phyloP scores from a whole-genome alignment of 2,888 invertebrate species.

The Aphrophora alni region DNA sequence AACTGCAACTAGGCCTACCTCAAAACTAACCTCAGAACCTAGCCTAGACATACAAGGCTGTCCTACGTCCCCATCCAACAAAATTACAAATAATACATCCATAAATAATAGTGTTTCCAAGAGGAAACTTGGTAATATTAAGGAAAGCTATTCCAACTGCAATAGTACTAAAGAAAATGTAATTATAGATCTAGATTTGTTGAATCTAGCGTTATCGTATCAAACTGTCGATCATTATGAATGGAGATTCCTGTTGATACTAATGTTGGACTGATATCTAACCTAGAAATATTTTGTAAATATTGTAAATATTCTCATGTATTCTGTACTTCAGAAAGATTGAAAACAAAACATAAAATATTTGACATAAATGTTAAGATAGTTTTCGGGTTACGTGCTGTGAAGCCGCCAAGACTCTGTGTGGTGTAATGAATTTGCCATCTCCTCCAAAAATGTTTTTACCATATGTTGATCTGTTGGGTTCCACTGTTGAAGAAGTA shows the following conservation, averaged over 20 bases:
- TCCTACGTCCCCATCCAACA: too few relatives aligned
- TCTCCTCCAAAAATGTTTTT: neutral
- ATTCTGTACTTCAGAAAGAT: neutral
- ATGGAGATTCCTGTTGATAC: neutral
- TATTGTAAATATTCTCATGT: neutral
- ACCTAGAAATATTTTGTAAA: neutral
- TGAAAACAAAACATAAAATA: neutral
- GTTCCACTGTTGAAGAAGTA: neutral
- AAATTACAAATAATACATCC: neutral
- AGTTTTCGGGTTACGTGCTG: neutral
- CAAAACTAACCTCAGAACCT: neutral
- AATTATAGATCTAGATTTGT: slow-evolving; percentile 6
- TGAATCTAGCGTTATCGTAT: neutral
- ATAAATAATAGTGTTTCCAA: neutral
- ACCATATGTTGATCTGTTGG: neutral
- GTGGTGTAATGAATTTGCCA: neutral
- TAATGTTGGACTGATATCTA: neutral
- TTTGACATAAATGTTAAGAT: neutral
- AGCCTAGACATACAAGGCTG: neutral
- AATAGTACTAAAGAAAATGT: neutral
- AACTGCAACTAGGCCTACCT: neutral
- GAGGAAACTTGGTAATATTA: neutral
- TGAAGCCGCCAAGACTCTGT: neutral
- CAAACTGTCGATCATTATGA: neutral
- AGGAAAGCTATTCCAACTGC: neutral